Conservation (phyloP, 1,140 invertebrate genomes). For the Bombus superbus region DNA sequence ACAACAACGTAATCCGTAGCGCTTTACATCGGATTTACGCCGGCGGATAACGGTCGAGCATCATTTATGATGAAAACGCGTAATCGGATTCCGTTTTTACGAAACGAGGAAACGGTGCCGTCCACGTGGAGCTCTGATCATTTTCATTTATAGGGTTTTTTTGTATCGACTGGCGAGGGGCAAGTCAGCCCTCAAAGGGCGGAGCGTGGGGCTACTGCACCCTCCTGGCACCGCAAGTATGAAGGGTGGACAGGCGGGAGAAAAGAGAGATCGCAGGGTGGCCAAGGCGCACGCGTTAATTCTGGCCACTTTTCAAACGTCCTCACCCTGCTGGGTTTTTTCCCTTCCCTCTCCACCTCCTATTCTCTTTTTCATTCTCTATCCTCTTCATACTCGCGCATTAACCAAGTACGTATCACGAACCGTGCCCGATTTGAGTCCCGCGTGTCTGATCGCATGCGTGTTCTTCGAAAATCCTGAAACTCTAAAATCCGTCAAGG, state of each 20-base stretch:
- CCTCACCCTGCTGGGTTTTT: slow-evolving; percentile 62
- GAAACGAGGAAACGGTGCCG: slow-evolving; percentile 49
- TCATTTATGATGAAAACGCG: slow-evolving; percentile 6
- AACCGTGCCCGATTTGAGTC: too few relatives aligned
- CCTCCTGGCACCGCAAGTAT: slow-evolving; percentile 36
- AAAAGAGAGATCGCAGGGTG: slow-evolving; percentile 41
- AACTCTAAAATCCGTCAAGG: too few relatives aligned
- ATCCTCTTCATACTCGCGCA: not conserved
- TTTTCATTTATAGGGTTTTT: slow-evolving; percentile 73
- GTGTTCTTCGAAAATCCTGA: too few relatives aligned
- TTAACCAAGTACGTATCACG: too few relatives aligned
- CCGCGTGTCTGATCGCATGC: not conserved
- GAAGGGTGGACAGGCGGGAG: slow-evolving; percentile 22
- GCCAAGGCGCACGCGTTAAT: slow-evolving; percentile 75
- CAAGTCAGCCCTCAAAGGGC: slow-evolving; percentile 50
- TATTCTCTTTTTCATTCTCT: slow-evolving; percentile 38
- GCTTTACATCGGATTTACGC: slow-evolving; percentile 33
- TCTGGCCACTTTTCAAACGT: slow-evolving; percentile 79
- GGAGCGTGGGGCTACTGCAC: slow-evolving; percentile 44
- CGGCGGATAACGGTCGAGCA: not conserved
- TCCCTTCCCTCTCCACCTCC: slow-evolving; percentile 58
- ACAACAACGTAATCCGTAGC: slow-evolving; percentile 26
- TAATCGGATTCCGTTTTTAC: slow-evolving; percentile 71
- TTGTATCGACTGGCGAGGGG: slow-evolving; percentile 59
- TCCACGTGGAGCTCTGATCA: slow-evolving; percentile 46